Conservation (phyloP, 2,888 invertebrate species). For the Andrena marginata region DNA sequence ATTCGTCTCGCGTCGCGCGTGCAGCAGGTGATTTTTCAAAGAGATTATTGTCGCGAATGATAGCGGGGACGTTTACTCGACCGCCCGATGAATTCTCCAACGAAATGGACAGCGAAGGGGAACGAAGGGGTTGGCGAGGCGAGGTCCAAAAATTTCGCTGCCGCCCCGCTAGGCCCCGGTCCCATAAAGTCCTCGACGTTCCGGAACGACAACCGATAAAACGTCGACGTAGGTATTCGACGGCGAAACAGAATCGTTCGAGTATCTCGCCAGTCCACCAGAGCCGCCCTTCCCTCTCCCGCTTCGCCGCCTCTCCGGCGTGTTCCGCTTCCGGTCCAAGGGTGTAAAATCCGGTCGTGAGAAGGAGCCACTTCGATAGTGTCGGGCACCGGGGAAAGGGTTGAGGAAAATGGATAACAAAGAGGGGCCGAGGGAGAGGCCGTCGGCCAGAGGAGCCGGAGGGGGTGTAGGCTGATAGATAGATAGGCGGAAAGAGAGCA, state of each 20-base stretch:
- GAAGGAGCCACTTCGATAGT: conserved; percentile 51
- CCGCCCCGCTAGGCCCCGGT: conserved; percentile 14
- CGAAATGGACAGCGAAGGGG: conserved; percentile 4
- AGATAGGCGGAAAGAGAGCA: conserved; percentile 13
- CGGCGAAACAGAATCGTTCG: conserved; percentile 63
- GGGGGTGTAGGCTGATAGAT: conserved; percentile 18
- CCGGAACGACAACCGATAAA: conserved; percentile 67
- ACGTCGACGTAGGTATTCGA: conserved; percentile 65
- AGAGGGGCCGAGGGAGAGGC: conserved; percentile 8
- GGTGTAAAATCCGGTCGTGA: conserved; percentile 61
- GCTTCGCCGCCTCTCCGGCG: background rate
- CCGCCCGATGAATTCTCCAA: too few relatives aligned
- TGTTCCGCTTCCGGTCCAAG: conserved; percentile 44
- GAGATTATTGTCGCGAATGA: too few relatives aligned
- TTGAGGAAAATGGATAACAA: conserved; percentile 50
- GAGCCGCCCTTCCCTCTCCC: background rate
- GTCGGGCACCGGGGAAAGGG: conserved; percentile 43
- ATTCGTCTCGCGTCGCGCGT: too few relatives aligned
- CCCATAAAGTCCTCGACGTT: conserved; percentile 64
- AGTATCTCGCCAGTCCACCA: conserved; percentile 47
- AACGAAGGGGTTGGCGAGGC: background rate
- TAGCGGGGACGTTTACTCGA: too few relatives aligned
- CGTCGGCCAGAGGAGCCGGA: conserved; percentile 11
- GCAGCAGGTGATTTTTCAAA: background rate
- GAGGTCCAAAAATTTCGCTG: conserved; percentile 63